Evolutionary conservation across 1,140 invertebrate species (phyloP).

Genomic region (Neoseiulus cucumeris): DNA sequence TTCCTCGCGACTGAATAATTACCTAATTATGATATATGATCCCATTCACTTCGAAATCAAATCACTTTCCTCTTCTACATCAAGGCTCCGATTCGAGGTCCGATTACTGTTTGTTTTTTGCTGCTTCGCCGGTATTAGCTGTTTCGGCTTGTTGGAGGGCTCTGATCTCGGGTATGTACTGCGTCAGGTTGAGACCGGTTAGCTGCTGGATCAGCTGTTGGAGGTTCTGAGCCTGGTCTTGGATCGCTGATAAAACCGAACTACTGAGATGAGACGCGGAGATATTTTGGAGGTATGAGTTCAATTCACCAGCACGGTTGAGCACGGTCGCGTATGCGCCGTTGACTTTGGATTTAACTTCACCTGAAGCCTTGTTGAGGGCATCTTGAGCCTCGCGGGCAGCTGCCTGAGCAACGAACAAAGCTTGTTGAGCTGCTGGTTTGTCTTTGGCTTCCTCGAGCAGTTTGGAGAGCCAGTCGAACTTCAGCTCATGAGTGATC

Average conservation of each 20-base stretch:
- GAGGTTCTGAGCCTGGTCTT: neutral
- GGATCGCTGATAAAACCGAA: neutral
- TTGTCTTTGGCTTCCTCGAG: constrained; percentile 5
- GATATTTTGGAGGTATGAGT: neutral
- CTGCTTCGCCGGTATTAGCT: neutral
- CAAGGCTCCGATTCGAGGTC: too few relatives aligned
- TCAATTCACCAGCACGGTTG: neutral
- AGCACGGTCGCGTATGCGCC: neutral
- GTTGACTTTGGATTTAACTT: neutral
- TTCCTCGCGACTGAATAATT: too few relatives aligned
- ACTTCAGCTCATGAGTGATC: neutral
- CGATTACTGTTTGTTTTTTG: too few relatives aligned
- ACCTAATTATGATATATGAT: too few relatives aligned
- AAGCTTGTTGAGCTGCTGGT: neutral
- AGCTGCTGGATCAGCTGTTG: neutral
- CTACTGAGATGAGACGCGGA: neutral
- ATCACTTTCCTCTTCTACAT: too few relatives aligned
- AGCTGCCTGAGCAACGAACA: neutral
- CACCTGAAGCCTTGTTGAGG: neutral
- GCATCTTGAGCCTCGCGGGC: neutral
- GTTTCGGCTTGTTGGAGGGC: neutral
- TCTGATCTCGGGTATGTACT: neutral
- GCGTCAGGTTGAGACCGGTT: neutral
- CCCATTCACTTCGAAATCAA: too few relatives aligned
- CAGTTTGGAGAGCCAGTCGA: neutral